phyloP scores from a whole-genome alignment of 2,113 vertebrate species.

The Phrynosoma blainvillii region DNA sequence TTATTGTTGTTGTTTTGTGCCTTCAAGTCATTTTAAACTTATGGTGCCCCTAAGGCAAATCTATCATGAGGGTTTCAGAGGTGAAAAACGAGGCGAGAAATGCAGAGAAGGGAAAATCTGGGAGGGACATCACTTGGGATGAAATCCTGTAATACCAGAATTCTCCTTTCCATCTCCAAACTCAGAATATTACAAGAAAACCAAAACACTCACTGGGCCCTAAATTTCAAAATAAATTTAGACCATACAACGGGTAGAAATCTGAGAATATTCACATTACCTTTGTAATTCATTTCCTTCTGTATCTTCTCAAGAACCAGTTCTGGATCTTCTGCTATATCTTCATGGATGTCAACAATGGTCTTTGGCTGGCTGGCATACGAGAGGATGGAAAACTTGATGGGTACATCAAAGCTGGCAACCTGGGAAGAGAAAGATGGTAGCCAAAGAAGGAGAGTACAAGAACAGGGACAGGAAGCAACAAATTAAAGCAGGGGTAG shows the following conservation, averaged over 20 bases:
- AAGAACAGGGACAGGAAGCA: background rate
- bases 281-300: slow-evolving; percentile 31
- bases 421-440: background rate
- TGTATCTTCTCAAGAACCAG: slow-evolving; percentile 57
- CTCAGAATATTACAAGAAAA: background rate
- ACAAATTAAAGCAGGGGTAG: too few relatives aligned
- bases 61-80: too few relatives aligned
- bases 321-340: slow-evolving; percentile 6
- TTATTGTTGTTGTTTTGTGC: too few relatives aligned
- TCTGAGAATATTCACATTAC: slow-evolving; percentile 21
- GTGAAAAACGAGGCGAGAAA: too few relatives aligned
- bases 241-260: background rate
- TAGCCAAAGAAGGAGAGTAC: background rate
- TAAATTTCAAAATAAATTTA: background rate
- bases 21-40: too few relatives aligned
- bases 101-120: background rate
- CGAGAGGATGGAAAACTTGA: slow-evolving; percentile 76
- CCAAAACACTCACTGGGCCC: background rate
- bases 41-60: too few relatives aligned
- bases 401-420: slow-evolving; percentile 70
- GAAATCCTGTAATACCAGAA: background rate
- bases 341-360: slow-evolving; percentile 63
- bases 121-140: background rate
- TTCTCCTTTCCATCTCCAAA: too few relatives aligned
- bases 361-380: slow-evolving; percentile 70